Evolutionary conservation across 2,113 vertebrate species (phyloP).

Genomic region (Aleadryas rufinucha): DNA sequence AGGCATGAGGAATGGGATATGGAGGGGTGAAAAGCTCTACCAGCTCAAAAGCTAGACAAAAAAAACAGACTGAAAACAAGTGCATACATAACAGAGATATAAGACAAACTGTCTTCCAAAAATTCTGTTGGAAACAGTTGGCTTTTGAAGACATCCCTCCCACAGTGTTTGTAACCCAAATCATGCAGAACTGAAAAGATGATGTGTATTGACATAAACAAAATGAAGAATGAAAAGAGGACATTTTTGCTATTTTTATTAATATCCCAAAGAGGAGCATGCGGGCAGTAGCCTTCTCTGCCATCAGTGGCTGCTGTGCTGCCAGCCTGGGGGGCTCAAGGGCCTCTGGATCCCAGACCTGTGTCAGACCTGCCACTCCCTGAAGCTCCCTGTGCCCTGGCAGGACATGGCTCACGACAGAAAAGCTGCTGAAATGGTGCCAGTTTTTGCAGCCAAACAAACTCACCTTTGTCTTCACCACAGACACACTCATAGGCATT

Average conservation of each 20-base stretch:
- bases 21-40: neutral
- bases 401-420: neutral
- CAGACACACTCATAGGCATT: neutral
- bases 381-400: neutral
- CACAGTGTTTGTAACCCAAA: neutral
- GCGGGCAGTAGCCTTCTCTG: neutral
- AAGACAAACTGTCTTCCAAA: neutral
- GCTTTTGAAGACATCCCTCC: neutral
- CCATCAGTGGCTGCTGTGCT: neutral
- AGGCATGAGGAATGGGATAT: neutral
- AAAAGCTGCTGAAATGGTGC: neutral
- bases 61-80: neutral
- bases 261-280: neutral
- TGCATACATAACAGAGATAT: neutral
- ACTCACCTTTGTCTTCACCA: constrained; percentile 34
- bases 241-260: neutral
- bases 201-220: neutral
- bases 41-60: neutral
- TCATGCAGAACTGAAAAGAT: neutral
- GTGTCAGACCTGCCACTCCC: neutral
- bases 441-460: neutral
- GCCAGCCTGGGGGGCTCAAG: neutral
- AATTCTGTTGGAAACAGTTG: neutral
- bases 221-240: neutral
- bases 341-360: neutral